These are phyloP conservation scores for Lagopus muta DNA, from an alignment of 2,113 vertebrate genomes.

Conservation along the genomic window DNA sequence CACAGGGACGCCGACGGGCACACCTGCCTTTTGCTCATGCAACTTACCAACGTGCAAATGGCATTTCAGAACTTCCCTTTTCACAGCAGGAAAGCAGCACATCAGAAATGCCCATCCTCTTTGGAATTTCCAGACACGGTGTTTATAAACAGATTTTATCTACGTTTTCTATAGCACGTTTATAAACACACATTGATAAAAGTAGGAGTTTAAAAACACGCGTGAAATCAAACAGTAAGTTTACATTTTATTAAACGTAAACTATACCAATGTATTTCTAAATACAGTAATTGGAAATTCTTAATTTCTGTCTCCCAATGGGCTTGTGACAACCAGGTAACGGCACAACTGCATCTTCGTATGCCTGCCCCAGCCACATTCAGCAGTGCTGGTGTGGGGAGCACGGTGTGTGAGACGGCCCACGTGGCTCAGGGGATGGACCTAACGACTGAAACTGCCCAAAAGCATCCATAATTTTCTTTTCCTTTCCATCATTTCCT, in stretches of 20 bases:
- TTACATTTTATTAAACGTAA: background rate
- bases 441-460: background rate
- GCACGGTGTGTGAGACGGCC: background rate
- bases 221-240: background rate
- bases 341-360: background rate
- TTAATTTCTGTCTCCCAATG: conserved; percentile 36
- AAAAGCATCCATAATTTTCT: background rate
- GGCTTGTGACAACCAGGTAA: background rate
- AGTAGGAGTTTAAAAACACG: background rate
- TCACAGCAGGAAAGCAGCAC: background rate
- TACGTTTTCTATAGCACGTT: fast-evolving
- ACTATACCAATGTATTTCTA: background rate
- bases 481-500: no score
- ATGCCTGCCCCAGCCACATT: background rate
- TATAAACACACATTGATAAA: background rate
- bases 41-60: background rate
- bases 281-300: background rate
- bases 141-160: no score
- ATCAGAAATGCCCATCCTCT: background rate
- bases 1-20: no score
- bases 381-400: background rate
- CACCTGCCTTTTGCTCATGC: background rate
- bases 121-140: background rate
- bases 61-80: background rate
- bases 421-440: background rate